Evolutionary conservation across 2,888 invertebrate species (phyloP), one percentile per base, ranked within the genome.

Genomic region (Apocheima hispidaria): DNA sequence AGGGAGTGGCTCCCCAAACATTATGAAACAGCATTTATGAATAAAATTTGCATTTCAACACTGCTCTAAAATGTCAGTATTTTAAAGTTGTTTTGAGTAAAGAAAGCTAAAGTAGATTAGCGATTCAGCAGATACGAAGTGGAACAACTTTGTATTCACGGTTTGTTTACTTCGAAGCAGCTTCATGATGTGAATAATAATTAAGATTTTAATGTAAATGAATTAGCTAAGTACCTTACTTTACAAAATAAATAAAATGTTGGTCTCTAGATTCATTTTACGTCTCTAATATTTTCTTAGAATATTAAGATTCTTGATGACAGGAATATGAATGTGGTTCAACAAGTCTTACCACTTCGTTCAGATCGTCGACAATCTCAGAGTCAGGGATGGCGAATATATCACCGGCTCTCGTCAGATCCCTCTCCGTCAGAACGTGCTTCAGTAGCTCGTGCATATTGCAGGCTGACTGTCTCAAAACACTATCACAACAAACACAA

Each of bases 391-490:
- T 95, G 10, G 96, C 96, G 88, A 98, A 98, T 68, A 98, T 94
- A 87, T 98, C 98, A 26, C 98, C 98, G 75, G 98, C 98, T 84
- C 96, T 93, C 52, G 98, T 98, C 64, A 98, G 94, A 90, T 98
- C 98, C 84, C 97, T 95, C 86, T 97, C 96, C 79, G 96, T 96
- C 70, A 98, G 94, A 70, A 98, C 98, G 93, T 97, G 96, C 81
- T 96, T 96, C 83, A 98, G 96, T 81, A 98, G 93, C 88, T 97
- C 97, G 92, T 98, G 98, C 98, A 98, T 98, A 83, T 91, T 95
- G 80, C 55, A 41, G 44, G 57, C 55, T n/a, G 58, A 66, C 60
- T 53, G 54, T 63, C 68, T 58, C 57, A 68, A 69, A 66, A 38
- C 57, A 53, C 51, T 58, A 67, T 60, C 64, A 60, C 56, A 63